Evolutionary conservation across 1,140 invertebrate genomes (phyloP).

Genomic region (Saccostrea cuccullata): DNA sequence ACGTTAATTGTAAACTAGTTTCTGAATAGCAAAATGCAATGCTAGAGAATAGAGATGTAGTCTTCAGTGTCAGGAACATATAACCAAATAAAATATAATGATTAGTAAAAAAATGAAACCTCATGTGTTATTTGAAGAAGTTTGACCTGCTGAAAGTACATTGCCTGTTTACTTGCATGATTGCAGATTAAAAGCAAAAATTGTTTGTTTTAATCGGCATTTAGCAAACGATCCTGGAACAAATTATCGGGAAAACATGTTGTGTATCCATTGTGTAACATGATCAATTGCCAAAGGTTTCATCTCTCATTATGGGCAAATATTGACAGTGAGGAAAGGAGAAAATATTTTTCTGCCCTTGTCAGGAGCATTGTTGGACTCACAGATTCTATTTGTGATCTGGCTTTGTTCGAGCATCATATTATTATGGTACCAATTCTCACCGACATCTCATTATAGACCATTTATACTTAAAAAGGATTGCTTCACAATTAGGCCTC

Average conservation of each 20-base stretch:
- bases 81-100: no score
- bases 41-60: no score
- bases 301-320: not conserved
- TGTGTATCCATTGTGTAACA: not conserved
- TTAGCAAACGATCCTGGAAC: not conserved
- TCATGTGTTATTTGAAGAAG: not conserved
- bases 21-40: no score
- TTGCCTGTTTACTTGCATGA: not conserved
- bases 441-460: not conserved
- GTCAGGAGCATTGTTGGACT: not conserved
- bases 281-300: not conserved
- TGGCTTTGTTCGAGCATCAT: constrained; percentile 5
- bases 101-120: no score
- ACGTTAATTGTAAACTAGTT: no score
- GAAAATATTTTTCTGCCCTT: not conserved
- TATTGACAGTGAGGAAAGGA: not conserved
- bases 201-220: not conserved
- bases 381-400: not conserved
- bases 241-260: not conserved
- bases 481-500: not conserved
- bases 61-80: no score
- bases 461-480: not conserved
- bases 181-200: constrained; percentile 4
- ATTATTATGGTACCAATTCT: not conserved
- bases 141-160: not conserved